Evolutionary conservation across 2,797 vertebrate species (phyloP).

Genomic region (Oreochromis grahami): DNA sequence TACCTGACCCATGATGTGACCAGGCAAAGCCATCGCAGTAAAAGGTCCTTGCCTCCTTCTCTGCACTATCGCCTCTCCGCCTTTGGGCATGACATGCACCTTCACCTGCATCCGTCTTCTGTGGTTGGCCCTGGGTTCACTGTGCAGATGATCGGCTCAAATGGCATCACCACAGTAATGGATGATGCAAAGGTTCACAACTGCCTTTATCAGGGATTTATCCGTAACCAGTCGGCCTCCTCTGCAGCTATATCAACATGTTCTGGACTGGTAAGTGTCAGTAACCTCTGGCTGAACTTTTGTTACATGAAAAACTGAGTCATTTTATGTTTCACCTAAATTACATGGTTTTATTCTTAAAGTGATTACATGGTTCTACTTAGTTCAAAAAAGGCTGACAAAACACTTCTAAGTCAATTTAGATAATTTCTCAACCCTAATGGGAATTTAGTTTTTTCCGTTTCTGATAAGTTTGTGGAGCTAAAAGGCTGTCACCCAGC

Average conservation of each 20-base stretch:
- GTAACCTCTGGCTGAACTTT: background rate
- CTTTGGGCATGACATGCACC: conserved; percentile 90
- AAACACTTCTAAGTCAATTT: background rate
- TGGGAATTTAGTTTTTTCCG: background rate
- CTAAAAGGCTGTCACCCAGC: background rate
- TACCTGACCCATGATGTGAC: conserved; percentile 87
- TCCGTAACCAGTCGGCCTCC: conserved; percentile 86
- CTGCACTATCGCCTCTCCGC: conserved; percentile 90
- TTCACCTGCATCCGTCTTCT: conserved; percentile 85
- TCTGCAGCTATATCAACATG: conserved; percentile 92
- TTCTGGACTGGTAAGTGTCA: conserved; percentile 89
- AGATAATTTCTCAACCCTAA: background rate
- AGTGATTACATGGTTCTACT: background rate
- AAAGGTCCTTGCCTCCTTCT: conserved; percentile 76
- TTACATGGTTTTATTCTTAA: background rate
- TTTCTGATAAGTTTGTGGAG: background rate
- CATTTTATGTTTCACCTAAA: background rate
- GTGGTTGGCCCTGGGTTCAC: conserved; percentile 87
- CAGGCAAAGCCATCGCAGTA: conserved; percentile 78
- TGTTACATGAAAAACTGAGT: background rate
- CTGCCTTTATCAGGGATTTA: conserved; percentile 96
- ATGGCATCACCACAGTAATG: conserved; percentile 75
- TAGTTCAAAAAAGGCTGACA: background rate
- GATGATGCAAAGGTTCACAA: conserved; percentile 67
- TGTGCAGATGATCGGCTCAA: conserved; percentile 83